Conservation (phyloP, 92 coral and sea anemone genomes). For the Pocillopora meandrina region DNA sequence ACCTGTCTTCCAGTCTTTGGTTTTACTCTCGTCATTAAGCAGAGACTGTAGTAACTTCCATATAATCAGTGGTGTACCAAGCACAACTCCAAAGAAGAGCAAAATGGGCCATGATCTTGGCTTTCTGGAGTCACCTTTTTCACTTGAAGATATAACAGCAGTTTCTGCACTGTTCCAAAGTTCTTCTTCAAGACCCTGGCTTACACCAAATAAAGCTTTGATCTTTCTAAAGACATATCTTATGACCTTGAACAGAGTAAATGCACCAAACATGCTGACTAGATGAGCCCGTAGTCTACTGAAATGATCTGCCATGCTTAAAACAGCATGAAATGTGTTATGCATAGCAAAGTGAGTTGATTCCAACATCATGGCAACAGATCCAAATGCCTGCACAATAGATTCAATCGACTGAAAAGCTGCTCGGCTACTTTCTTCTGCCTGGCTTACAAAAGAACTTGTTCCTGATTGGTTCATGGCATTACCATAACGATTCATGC, state of each 20-base stretch:
- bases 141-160: conserved; percentile 52
- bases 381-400: conserved; percentile 98
- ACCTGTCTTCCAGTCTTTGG: conserved; percentile 93
- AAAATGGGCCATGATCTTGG: conserved; percentile 95
- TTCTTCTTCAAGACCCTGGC: conserved; percentile 74
- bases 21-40: conserved; percentile 61
- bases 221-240: conserved; percentile 73
- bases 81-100: conserved; percentile 93
- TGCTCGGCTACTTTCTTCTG: conserved; percentile 89
- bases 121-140: conserved; percentile 51
- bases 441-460: conserved; percentile 90
- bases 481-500: conserved; percentile 63
- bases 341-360: conserved; percentile 96
- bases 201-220: conserved; percentile 64
- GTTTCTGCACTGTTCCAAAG: conserved; percentile 81
- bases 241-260: conserved; percentile 75
- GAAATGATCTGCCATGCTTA: conserved; percentile 97
- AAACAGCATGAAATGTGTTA: conserved; percentile 90
- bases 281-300: conserved; percentile 85
- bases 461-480: conserved; percentile 47
- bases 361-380: conserved; percentile 97
- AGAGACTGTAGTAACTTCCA: conserved; percentile 90
- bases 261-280: conserved; percentile 79
- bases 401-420: conserved; percentile 97
- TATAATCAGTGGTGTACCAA: conserved; percentile 91